Conservation (phyloP, 2,888 invertebrate species). For the Agrotis clavis region DNA sequence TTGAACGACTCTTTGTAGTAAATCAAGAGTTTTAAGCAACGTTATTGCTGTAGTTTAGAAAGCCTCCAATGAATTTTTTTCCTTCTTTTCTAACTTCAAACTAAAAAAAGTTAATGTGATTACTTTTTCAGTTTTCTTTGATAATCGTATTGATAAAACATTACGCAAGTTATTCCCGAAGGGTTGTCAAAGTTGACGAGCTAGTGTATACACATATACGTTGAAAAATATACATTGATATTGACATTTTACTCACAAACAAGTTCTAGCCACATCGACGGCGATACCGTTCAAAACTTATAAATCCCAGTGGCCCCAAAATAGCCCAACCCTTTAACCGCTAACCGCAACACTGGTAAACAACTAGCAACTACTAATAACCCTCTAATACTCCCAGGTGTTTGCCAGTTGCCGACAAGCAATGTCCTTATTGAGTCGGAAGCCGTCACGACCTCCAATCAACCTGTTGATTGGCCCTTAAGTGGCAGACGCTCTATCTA, state of each 20-base stretch:
- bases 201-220: too few species aligned
- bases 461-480: slow-evolving; percentile 80
- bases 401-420: slow-evolving; percentile 56
- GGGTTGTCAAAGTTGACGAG: too few species aligned
- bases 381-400: slow-evolving; percentile 47
- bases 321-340: not conserved
- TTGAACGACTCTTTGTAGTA: not conserved
- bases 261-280: too few species aligned
- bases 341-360: slow-evolving; percentile 3
- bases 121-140: too few species aligned
- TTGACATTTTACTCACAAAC: too few species aligned
- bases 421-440: slow-evolving; percentile 74
- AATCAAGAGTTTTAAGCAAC: not conserved
- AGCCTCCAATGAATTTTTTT: too few species aligned
- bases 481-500: slow-evolving; percentile 67
- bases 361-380: slow-evolving; percentile 31
- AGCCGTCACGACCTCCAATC: slow-evolving; percentile 75
- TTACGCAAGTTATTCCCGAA: too few species aligned
- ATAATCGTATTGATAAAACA: too few species aligned
- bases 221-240: too few species aligned
- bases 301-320: not conserved
- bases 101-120: too few species aligned
- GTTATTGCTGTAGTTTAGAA: not conserved
- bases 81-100: too few species aligned
- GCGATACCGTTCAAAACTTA: not conserved